phyloP scores from a whole-genome alignment of 2,888 invertebrate genomes.

The Drosophila multiciliata region DNA sequence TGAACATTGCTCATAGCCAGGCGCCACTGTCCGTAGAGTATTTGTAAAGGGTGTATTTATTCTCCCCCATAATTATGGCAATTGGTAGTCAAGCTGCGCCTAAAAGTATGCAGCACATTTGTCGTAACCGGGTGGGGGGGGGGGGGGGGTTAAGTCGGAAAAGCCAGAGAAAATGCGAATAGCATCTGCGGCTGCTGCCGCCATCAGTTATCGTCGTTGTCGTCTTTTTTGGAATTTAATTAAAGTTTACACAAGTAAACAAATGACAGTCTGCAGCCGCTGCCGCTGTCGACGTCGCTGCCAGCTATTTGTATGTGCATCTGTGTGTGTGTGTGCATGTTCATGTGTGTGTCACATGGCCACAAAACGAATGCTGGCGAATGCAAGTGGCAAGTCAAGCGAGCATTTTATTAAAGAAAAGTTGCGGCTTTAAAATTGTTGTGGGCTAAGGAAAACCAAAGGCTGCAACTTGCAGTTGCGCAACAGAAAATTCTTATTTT shows the following conservation, averaged over 20 bases:
- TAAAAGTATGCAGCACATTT: conserved; percentile 53
- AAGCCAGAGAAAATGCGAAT: conserved; percentile 45
- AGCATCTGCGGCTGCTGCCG: conserved; percentile 43
- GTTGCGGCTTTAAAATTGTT: conserved; percentile 52
- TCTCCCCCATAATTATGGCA: conserved; percentile 71
- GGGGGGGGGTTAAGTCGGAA: conserved; percentile 2
- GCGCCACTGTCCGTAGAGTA: neutral
- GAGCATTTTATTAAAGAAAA: conserved; percentile 73
- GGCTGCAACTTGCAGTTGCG: conserved; percentile 28
- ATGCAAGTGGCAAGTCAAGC: conserved; percentile 52
- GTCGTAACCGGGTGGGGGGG: neutral
- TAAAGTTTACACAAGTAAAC: conserved; percentile 80
- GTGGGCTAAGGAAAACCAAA: conserved; percentile 36
- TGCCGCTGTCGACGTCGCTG: conserved; percentile 39
- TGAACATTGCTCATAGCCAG: conserved; percentile 38
- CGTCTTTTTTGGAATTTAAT: conserved; percentile 79
- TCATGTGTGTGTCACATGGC: conserved; percentile 58
- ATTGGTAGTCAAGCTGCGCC: conserved; percentile 60
- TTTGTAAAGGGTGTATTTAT: conserved; percentile 30
- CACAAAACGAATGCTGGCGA: conserved; percentile 64
- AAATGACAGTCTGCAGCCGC: conserved; percentile 77
- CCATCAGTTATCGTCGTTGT: conserved; percentile 65
- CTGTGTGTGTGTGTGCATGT: conserved; percentile 16
- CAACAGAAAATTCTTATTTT: conserved; percentile 50
- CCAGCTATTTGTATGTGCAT: conserved; percentile 22